Evolutionary conservation across 2,113 vertebrate species (phyloP).

Genomic region (Corapipo altera): DNA sequence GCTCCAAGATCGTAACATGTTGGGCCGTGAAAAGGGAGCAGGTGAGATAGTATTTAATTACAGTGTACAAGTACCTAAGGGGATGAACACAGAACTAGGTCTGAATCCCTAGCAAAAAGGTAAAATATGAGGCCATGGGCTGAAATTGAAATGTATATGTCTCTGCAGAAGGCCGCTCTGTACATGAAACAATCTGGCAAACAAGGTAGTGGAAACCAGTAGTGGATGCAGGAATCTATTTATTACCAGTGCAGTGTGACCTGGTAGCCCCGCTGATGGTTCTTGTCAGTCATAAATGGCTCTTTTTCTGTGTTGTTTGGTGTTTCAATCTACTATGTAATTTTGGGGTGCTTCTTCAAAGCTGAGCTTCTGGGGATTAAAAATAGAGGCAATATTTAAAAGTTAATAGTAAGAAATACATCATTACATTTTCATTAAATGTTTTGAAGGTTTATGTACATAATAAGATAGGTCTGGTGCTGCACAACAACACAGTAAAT

Average conservation of each 20-base stretch:
- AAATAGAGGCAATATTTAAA: not conserved
- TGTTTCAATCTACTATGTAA: not conserved
- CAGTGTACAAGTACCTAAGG: slow-evolving; percentile 41
- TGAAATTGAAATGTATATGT: not conserved
- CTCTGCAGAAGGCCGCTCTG: not conserved
- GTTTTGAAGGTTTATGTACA: not conserved
- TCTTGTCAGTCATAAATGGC: not conserved
- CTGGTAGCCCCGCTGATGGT: not conserved
- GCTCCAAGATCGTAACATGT: slow-evolving; percentile 54
- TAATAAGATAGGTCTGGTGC: not conserved
- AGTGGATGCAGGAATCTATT: not conserved
- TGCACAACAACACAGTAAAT: not conserved
- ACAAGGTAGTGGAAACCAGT: not conserved
- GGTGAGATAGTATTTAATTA: slow-evolving; percentile 61
- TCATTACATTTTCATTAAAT: not conserved
- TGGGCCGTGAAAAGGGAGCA: slow-evolving; percentile 51
- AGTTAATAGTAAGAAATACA: accelerated
- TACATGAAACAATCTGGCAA: not conserved
- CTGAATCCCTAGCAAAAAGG: slow-evolving; percentile 4
- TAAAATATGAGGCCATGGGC: not conserved
- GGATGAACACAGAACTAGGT: not conserved
- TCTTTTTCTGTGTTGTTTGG: not conserved
- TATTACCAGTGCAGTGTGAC: not conserved
- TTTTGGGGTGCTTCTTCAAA: not conserved
- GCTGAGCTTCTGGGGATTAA: not conserved